Conservation (phyloP, 2,113 vertebrate species). For the Chloroceryle aenea region DNA sequence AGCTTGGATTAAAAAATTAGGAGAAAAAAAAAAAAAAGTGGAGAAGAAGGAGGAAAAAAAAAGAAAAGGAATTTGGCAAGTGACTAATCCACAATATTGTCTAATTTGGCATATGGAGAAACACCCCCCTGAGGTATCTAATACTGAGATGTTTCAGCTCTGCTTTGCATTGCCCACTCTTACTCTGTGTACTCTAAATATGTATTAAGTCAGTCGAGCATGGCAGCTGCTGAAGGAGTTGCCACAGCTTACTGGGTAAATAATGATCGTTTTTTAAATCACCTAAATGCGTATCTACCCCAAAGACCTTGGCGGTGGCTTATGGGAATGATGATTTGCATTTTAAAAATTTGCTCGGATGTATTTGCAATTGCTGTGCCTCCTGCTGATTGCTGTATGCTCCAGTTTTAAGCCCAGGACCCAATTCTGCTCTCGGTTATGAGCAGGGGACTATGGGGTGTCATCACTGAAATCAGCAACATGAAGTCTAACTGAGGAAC, state of each 20-base stretch:
- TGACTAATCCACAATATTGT: conserved; percentile 71
- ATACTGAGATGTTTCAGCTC: conserved; percentile 63
- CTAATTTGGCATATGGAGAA: conserved; percentile 67
- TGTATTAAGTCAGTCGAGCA: conserved; percentile 70
- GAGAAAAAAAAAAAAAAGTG: background rate
- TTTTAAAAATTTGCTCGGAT: conserved; percentile 46
- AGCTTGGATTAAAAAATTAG: conserved; percentile 50
- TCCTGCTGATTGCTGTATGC: background rate
- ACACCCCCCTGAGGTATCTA: conserved; percentile 39
- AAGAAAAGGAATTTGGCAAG: conserved; percentile 53
- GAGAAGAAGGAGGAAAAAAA: background rate
- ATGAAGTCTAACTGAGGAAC: background rate
- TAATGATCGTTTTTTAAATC: conserved; percentile 66
- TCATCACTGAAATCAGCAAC: background rate
- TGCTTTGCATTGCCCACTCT: conserved; percentile 63
- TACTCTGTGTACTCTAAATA: conserved; percentile 71
- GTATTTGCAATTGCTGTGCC: background rate
- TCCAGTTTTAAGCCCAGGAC: background rate
- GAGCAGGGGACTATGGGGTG: background rate
- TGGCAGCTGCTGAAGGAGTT: conserved; percentile 66
- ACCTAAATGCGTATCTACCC: conserved; percentile 58
- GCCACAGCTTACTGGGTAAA: conserved; percentile 70
- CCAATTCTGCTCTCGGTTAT: background rate
- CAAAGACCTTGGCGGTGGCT: conserved; percentile 30
- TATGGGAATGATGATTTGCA: conserved; percentile 62